These are phyloP conservation scores for Globodera rostochiensis DNA, from an alignment of 1,140 invertebrate species.

Conservation along the genomic window DNA sequence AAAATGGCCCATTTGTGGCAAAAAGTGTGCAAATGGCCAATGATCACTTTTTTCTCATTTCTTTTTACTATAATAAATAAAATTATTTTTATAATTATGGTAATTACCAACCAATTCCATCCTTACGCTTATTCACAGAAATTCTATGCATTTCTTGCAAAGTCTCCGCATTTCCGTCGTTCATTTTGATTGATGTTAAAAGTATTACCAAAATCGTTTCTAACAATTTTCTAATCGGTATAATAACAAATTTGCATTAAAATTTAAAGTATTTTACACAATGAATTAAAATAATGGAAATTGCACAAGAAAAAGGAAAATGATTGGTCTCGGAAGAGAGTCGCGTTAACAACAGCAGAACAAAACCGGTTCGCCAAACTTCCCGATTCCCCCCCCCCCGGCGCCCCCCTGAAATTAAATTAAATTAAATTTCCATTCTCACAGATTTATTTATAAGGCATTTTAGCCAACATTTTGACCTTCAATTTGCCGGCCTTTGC, in stretches of 20 bases:
- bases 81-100: neutral
- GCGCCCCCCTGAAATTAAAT: neutral
- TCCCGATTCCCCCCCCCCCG: neutral
- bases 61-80: neutral
- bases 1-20: slow-evolving; percentile 45
- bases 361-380: neutral
- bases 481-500: neutral
- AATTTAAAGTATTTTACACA: no score
- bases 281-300: no score
- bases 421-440: neutral
- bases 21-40: slow-evolving; percentile 4
- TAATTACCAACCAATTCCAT: neutral
- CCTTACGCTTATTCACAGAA: neutral
- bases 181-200: no score
- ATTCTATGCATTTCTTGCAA: no score
- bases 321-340: no score
- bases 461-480: neutral
- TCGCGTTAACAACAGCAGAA: no score
- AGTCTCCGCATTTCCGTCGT: no score
- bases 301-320: no score
- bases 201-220: no score
- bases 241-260: no score
- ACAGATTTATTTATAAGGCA: neutral
- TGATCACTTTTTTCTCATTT: neutral
- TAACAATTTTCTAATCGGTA: no score